phyloP scores from a whole-genome alignment of 2,888 invertebrate genomes.

The Lithophane socia region DNA sequence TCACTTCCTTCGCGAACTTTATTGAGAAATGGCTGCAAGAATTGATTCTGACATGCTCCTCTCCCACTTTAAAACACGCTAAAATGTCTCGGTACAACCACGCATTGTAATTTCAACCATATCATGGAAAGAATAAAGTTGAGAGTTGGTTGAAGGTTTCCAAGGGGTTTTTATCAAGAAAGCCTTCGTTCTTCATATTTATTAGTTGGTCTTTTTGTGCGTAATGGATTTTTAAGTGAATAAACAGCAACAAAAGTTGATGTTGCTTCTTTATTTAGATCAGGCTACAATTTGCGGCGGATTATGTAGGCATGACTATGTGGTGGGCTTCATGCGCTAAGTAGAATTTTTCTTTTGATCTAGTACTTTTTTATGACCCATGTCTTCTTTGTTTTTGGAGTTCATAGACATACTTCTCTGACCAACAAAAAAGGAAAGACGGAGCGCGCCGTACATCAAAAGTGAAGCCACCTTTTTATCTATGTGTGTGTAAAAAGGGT shows the following conservation, averaged over 20 bases:
- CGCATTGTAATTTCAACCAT: constrained; percentile 63
- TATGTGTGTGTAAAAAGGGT: too few relatives aligned
- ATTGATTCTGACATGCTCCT: constrained; percentile 87
- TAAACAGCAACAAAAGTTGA: constrained; percentile 81
- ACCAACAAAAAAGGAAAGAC: too few relatives aligned
- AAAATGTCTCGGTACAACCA: constrained; percentile 74
- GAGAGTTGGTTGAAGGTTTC: constrained; percentile 33
- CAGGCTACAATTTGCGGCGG: constrained; percentile 62
- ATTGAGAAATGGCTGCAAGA: constrained; percentile 88
- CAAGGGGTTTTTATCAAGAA: constrained; percentile 75
- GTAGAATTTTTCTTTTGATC: constrained; percentile 19
- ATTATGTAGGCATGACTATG: constrained; percentile 48
- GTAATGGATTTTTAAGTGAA: constrained; percentile 90
- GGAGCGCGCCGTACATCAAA: too few relatives aligned
- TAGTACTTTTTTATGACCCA: neutral
- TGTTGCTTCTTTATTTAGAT: constrained; percentile 68
- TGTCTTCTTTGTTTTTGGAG: neutral
- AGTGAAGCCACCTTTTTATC: too few relatives aligned
- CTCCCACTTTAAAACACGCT: constrained; percentile 83
- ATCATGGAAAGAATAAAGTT: constrained; percentile 14
- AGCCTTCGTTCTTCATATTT: constrained; percentile 83
- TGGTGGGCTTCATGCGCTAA: constrained; percentile 15
- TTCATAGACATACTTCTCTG: too few relatives aligned
- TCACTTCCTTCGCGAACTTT: constrained; percentile 78
- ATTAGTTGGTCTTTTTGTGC: constrained; percentile 87